Conservation (phyloP, 2,888 invertebrate genomes). For the Agrotis segetum region DNA sequence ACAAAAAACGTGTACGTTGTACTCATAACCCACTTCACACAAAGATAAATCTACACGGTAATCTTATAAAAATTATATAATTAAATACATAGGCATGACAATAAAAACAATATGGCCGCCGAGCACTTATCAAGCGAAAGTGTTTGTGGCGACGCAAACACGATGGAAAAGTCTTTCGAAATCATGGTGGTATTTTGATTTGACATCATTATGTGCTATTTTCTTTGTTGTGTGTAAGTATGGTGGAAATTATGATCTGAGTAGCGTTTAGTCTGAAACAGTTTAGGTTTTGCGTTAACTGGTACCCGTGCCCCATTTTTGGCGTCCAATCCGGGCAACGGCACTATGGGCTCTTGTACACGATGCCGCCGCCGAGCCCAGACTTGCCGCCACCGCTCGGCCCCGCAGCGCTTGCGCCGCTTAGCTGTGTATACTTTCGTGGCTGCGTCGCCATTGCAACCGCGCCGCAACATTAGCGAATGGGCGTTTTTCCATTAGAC, state of each 20-base stretch:
- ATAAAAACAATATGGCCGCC: slow-evolving; percentile 40
- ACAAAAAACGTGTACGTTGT: too few relatives aligned
- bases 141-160: slow-evolving; percentile 35
- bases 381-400: too few relatives aligned
- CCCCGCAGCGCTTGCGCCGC: too few relatives aligned
- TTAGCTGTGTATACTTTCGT: too few relatives aligned
- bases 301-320: too few relatives aligned
- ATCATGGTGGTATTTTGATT: slow-evolving; percentile 35
- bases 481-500: too few relatives aligned
- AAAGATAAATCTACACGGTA: slow-evolving; percentile 21
- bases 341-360: too few relatives aligned
- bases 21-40: slow-evolving; percentile 37
- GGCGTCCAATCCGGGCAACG: too few relatives aligned
- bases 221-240: slow-evolving; percentile 38
- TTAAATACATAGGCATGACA: slow-evolving; percentile 18
- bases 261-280: neutral
- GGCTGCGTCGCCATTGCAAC: too few relatives aligned
- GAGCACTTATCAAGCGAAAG: slow-evolving; percentile 39
- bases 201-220: slow-evolving; percentile 32
- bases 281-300: neutral
- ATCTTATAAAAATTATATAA: slow-evolving; percentile 38
- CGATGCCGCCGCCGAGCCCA: too few relatives aligned
- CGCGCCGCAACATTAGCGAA: too few relatives aligned
- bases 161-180: slow-evolving; percentile 54
- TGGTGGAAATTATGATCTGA: neutral